phyloP scores from a whole-genome alignment of 2,797 vertebrate species.

The Rhinophrynus dorsalis region DNA sequence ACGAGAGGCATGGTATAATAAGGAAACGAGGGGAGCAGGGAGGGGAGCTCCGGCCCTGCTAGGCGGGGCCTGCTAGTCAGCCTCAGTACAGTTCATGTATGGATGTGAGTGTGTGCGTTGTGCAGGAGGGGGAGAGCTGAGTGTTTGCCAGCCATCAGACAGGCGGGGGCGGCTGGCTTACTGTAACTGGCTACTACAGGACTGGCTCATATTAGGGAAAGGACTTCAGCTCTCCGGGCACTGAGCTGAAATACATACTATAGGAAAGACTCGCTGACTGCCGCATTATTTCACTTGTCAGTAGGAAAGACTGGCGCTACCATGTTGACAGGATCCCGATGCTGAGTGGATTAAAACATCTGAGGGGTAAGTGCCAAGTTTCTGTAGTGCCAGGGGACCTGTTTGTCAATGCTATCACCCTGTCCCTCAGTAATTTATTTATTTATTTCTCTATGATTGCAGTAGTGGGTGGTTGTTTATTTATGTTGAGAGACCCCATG shows the following conservation, averaged over 20 bases:
- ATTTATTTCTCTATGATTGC: no score
- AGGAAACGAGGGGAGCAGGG: slow-evolving; percentile 18
- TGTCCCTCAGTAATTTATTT: no score
- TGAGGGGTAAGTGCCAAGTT: slow-evolving; percentile 20
- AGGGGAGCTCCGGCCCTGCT: slow-evolving; percentile 6
- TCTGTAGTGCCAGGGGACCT: not conserved
- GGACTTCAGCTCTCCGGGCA: not conserved
- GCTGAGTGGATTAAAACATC: not conserved
- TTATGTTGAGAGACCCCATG: no score
- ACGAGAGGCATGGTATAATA: no score
- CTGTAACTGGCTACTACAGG: not conserved
- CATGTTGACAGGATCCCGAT: not conserved
- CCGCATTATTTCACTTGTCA: not conserved
- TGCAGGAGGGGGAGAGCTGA: not conserved
- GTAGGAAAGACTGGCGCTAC: not conserved
- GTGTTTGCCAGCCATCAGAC: slow-evolving; percentile 12
- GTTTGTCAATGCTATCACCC: not conserved
- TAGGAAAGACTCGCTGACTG: not conserved
- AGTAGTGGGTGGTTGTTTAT: no score
- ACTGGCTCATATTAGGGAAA: not conserved
- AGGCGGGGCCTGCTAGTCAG: slow-evolving; percentile 29
- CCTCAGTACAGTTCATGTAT: slow-evolving; percentile 6
- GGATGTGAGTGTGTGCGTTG: not conserved
- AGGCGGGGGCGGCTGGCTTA: slow-evolving; percentile 14
- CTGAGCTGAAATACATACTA: not conserved